A percentile compares a stretch with the other conserved stretches of the same genome.
These are phyloP conservation scores for Meles meles DNA, from an alignment of 2,113 vertebrate genomes.

Conservation along the genomic window DNA sequence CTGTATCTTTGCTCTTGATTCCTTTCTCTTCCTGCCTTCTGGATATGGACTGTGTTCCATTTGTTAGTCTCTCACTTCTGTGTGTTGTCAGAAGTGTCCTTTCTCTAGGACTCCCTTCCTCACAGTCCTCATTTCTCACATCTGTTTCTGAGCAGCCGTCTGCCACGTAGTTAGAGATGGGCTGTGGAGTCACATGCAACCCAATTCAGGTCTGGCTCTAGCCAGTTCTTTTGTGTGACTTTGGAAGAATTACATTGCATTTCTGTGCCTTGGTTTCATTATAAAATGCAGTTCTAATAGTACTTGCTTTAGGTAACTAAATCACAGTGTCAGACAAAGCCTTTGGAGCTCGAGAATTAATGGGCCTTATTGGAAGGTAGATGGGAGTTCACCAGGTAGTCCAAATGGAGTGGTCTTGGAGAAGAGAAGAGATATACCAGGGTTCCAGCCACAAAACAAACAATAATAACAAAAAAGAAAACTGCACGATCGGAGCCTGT, in stretches of 20 bases:
- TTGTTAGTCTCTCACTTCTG: background rate
- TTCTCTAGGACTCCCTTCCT: background rate
- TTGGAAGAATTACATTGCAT: background rate
- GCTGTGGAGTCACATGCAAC: background rate
- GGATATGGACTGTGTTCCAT: background rate
- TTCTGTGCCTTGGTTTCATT: background rate
- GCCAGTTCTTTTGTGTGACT: background rate
- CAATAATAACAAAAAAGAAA: too few species aligned
- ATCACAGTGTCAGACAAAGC: background rate
- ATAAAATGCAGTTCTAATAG: background rate
- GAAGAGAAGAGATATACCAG: background rate
- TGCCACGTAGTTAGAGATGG: background rate
- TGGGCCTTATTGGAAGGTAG: background rate
- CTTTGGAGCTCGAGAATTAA: background rate
- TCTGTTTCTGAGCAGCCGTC: background rate
- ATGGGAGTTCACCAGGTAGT: background rate
- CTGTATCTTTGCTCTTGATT: background rate
- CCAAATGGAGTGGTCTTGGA: background rate
- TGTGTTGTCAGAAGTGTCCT: background rate
- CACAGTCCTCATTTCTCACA: rapidly evolving
- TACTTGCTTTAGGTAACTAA: background rate
- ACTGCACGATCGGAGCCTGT: background rate
- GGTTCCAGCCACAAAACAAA: background rate
- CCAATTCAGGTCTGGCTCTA: background rate
- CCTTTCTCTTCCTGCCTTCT: background rate